A percentile compares a stretch with the other conserved stretches of the same genome.
phyloP scores from a whole-genome alignment of 2,797 vertebrate species.

The Cyprinodon diabolis region DNA sequence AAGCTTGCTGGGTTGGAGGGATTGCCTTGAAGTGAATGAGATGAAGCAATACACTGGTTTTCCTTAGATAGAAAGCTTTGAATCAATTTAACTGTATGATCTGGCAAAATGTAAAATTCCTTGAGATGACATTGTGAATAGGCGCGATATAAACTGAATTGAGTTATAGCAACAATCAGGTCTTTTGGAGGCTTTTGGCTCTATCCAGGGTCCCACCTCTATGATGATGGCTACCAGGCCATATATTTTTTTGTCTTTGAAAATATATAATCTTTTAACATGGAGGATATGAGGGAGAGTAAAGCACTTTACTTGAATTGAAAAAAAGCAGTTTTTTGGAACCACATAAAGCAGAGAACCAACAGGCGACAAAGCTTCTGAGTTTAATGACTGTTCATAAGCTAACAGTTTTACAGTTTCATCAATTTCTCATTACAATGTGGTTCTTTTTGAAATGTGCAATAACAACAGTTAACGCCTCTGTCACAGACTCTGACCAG shows the following conservation, averaged over 20 bases:
- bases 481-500: constrained; percentile 22
- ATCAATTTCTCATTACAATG: constrained; percentile 56
- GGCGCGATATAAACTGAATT: too few species aligned
- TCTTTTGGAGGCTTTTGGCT: not conserved
- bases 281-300: not conserved
- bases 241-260: not conserved
- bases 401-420: constrained; percentile 46
- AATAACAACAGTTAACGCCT: constrained; percentile 38
- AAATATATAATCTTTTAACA: not conserved
- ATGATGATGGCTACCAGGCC: not conserved
- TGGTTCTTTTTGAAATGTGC: constrained; percentile 38
- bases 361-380: constrained; percentile 24
- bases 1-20: too few species aligned
- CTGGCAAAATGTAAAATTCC: too few species aligned
- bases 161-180: not conserved
- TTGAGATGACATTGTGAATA: too few species aligned
- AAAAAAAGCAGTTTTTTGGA: constrained; percentile 10
- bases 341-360: constrained; percentile 1
- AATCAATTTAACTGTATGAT: too few species aligned
- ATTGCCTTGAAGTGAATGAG: too few species aligned
- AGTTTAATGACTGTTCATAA: constrained; percentile 19
- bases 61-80: too few species aligned
- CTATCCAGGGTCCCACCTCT: too few species aligned
- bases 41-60: too few species aligned
- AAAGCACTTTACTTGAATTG: constrained; percentile 15